Conservation (phyloP, 2,113 vertebrate species). For the Bothrops jararaca region DNA sequence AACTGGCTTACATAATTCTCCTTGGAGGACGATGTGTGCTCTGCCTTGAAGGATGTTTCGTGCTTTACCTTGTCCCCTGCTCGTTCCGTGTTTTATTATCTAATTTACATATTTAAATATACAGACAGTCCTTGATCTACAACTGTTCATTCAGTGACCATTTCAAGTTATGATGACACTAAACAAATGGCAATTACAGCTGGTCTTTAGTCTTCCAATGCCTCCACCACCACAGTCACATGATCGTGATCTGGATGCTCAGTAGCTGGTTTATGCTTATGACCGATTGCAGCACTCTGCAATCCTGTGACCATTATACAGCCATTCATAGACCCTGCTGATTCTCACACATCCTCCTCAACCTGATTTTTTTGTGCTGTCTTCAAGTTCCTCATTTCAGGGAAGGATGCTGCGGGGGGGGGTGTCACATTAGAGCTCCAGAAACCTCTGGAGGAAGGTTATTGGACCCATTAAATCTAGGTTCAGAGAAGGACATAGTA, state of each 20-base stretch:
- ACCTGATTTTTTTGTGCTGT: background rate
- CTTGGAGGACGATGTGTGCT: background rate
- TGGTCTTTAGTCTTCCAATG: background rate
- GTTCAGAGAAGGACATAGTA: background rate
- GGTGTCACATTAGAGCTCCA: background rate
- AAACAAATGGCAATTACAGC: background rate
- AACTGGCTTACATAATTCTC: background rate
- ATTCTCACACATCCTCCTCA: background rate
- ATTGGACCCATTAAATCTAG: background rate
- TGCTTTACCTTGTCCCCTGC: background rate
- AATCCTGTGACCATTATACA: background rate
- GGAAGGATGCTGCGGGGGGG: background rate
- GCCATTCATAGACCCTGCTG: background rate
- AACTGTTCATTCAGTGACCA: background rate
- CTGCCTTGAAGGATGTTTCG: background rate
- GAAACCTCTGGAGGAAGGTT: background rate
- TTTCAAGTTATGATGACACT: background rate
- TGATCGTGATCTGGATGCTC: background rate
- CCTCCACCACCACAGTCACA: background rate
- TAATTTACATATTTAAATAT: background rate
- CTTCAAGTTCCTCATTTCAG: background rate
- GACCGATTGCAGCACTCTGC: background rate
- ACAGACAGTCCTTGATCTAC: background rate
- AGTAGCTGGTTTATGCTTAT: background rate
- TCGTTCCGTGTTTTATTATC: background rate